Base-by-base conservation (phyloP, 2,797 vertebrate genomes). In the Anguilla megastoma region DNA sequence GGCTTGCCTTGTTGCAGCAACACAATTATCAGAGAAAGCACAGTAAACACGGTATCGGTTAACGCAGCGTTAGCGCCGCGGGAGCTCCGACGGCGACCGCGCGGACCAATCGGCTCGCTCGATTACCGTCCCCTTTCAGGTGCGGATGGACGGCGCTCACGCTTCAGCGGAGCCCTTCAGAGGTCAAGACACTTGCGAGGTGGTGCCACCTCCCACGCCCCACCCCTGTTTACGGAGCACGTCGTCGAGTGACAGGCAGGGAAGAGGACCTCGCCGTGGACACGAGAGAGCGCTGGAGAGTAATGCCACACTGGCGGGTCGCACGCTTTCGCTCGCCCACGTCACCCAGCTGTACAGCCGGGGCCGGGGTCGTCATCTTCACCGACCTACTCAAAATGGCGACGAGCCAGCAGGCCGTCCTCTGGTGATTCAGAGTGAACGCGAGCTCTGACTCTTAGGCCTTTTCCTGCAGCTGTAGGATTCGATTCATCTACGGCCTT, bases 291-390 rank as follows among this genome's bases (percentile, higher is more conserved):
- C 6, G 18, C 3, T 50, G 63, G 71, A 63, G n/a, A 87, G 84
- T 90, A 90, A 85, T 21, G 36, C 36, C 36, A 21, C 0, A 88
- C 63, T 76, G 90, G 88, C 93, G 93, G 93, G 86, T 94, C 91
- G 91, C 90, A 84, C 87, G 6, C 54, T 84, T 52, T 66, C 24
- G 1, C 33, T 9, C 52, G 33, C 54, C 82, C 48, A 89, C 83
- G 63, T 86, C 87, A 88, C 69, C 36, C 41, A 69, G 27, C 87
- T 74, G 89, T 86, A 91, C 87, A 83, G 90, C 91, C 90, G 87
- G 87, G 89, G 90, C 89, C 90, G 36, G 91, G 82, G 45, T 45
- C 63, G 56, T 63, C 85, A 86, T 89, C 90, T 89, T 86, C 89
- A 27, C 45, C 90, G 79, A 24, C 87, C 91, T 89, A 52, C 56